phyloP scores from a whole-genome alignment of 2,888 invertebrate genomes.

The Drosophila borealis region DNA sequence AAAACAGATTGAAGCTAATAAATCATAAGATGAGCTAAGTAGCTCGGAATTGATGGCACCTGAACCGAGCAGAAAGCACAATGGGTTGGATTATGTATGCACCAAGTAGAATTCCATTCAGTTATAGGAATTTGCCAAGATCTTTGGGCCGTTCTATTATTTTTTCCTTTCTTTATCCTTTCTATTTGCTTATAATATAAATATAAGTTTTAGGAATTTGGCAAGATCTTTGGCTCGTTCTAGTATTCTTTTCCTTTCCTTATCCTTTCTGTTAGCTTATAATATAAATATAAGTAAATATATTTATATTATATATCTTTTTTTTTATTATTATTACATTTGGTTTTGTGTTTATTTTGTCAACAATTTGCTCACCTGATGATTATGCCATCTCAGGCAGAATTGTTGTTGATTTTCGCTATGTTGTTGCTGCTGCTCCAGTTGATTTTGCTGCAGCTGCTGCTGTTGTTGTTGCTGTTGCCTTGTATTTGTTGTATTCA shows the following conservation, averaged over 20 bases:
- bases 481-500: slow-evolving; percentile 76
- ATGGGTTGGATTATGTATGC: slow-evolving; percentile 1
- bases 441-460: slow-evolving; percentile 66
- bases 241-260: too few species aligned
- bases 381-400: slow-evolving; percentile 94
- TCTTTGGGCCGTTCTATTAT: neutral
- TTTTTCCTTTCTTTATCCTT: too few species aligned
- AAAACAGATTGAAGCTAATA: slow-evolving; percentile 44
- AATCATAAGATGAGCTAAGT: slow-evolving; percentile 56
- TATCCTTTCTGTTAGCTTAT: too few species aligned
- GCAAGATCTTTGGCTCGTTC: too few species aligned
- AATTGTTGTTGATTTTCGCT: slow-evolving; percentile 88
- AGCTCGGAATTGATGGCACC: slow-evolving; percentile 47
- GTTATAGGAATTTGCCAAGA: neutral
- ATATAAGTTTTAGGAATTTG: too few species aligned
- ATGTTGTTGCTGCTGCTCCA: slow-evolving; percentile 69
- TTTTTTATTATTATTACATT: neutral
- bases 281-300: too few species aligned
- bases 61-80: slow-evolving; percentile 26
- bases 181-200: too few species aligned
- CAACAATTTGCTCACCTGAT: slow-evolving; percentile 87
- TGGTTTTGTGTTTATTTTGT: neutral
- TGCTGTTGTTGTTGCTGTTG: slow-evolving; percentile 67
- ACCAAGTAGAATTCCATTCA: slow-evolving; percentile 1
- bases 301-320: too few species aligned